A percentile compares a stretch with the other conserved stretches of the same genome.
phyloP scores from a whole-genome alignment of 2,888 invertebrate species.

The Ecdyonurus torrentis region DNA sequence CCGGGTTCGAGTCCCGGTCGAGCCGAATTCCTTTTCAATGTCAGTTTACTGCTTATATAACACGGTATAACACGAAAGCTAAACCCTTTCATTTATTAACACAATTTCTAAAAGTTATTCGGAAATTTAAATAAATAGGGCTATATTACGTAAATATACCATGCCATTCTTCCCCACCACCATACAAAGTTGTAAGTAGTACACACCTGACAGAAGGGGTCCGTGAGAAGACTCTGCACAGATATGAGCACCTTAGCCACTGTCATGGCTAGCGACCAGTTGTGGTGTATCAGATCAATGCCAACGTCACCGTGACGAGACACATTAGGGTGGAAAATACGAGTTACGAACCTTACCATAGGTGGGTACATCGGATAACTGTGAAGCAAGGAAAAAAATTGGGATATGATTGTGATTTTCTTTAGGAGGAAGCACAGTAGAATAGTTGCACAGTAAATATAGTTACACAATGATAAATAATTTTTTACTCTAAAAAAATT shows the following conservation, averaged over 20 bases:
- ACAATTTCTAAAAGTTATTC: background rate
- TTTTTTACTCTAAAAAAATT: no score
- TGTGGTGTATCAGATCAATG: conserved; percentile 86
- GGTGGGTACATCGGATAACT: conserved; percentile 86
- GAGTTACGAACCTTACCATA: conserved; percentile 78
- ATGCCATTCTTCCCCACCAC: conserved; percentile 6
- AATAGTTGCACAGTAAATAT: no score
- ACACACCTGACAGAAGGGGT: conserved; percentile 70
- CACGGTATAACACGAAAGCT: no score
- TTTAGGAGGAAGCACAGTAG: no score
- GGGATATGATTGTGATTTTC: no score
- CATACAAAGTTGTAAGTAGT: conserved; percentile 2
- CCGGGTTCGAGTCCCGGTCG: no score
- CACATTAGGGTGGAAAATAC: conserved; percentile 87
- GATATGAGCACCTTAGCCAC: conserved; percentile 78
- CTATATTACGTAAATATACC: conserved; percentile 8
- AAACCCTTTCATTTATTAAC: no score
- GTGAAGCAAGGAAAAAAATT: no score
- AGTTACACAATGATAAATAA: no score
- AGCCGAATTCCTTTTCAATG: no score
- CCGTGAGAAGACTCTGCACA: conserved; percentile 73
- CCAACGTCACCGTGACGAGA: conserved; percentile 91
- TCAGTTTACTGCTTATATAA: no score
- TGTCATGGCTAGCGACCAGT: conserved; percentile 89
- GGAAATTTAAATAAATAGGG: background rate